Conservation (phyloP, 64 coral and sea anemone genomes). For the Trachythela sp. region DNA sequence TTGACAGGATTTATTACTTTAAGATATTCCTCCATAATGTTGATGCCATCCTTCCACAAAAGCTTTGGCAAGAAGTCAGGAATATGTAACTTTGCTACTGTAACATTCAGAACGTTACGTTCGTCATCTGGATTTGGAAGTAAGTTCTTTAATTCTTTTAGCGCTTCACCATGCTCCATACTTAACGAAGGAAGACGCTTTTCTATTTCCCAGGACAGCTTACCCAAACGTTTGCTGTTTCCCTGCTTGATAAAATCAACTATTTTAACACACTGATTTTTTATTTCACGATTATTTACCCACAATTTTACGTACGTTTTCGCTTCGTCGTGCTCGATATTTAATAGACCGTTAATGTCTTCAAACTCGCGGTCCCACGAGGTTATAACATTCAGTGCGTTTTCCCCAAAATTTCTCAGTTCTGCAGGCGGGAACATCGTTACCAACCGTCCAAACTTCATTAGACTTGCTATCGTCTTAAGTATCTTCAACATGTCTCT, state of each 20-base stretch:
- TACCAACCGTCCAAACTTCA: background rate
- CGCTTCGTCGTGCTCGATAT: background rate
- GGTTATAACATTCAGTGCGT: background rate
- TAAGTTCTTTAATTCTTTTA: background rate
- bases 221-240: background rate
- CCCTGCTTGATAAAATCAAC: background rate
- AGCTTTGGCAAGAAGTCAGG: background rate
- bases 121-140: background rate
- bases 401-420: background rate
- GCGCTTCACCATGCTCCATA: background rate
- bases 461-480: background rate
- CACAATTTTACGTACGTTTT: background rate
- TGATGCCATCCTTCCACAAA: background rate
- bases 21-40: background rate
- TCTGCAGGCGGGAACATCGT: background rate
- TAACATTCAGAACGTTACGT: background rate
- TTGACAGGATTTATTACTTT: too few species aligned
- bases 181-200: background rate
- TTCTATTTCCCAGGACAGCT: background rate
- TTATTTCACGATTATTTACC: background rate
- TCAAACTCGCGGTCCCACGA: background rate
- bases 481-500: background rate
- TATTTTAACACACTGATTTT: background rate
- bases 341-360: background rate
- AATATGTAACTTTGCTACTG: background rate